Evolutionary conservation across 2,888 invertebrate species (phyloP), one percentile per base, ranked within the genome.

Genomic region (Entomobrya proxima): DNA sequence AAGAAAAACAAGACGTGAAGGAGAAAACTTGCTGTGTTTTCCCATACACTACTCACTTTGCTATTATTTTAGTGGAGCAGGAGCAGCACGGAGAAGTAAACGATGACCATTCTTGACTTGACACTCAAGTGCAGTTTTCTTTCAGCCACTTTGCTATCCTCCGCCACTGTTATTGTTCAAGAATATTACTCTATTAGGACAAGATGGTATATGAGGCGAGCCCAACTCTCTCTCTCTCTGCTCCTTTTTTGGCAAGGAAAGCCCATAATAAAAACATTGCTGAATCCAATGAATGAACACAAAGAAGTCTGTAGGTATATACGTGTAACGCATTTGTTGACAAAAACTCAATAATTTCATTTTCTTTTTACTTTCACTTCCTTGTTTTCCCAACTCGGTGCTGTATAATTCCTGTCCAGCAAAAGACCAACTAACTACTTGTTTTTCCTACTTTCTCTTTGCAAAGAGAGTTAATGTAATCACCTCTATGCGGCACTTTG

Each of bases 41-140:
- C n/a, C n/a, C n/a, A n/a, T n/a, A n/a, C n/a, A 47, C 47, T 15
- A 13, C n/a, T 47, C 5, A 27, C 55, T 3, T 32, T 18, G 2
- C 6, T 47, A 32, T 78, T 78, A 64, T 44, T 64, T 64, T 18
- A 78, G 27, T 47, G 24, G 21, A 27, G 58, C 58, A 58, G 27
- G 58, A 52, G 52, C n/a, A n/a, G n/a, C n/a, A 24, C 24, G 37
- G 18, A 18, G 24, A 67, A 72, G 44, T 61, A 81, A 81, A 81
- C 72, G 81, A 81, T 81, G 81, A 81, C 81, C 81, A 81, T 55
- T 81, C 72, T 81, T 74, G 72, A 81, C 67, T 81, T 81, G 81
- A 81, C 74, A 74, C 72, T 74, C 81, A 81, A 81, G 81, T 81
- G 72, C 74, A 81, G 69, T 69, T 78, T 47, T 35, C 37, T 72